A percentile compares a stretch with the other conserved stretches of the same genome.
Evolutionary conservation across 2,888 invertebrate genomes (phyloP).

Genomic region (Hirtodrosophila trivittata): DNA sequence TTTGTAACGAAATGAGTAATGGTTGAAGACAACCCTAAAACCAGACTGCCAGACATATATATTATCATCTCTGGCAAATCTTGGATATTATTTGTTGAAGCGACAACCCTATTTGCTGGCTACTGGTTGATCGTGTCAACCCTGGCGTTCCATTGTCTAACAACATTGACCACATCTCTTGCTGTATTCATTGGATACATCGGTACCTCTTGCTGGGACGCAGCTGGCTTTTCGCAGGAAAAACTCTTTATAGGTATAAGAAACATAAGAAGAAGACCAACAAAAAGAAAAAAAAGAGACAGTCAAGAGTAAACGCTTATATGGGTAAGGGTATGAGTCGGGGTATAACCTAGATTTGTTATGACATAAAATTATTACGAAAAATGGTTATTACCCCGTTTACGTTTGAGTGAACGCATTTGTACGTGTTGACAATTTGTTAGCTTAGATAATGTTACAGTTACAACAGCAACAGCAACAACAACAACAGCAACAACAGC

Average conservation of each 20-base stretch:
- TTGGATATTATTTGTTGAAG: no score
- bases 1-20: no score
- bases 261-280: neutral
- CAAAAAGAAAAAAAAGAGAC: neutral
- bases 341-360: constrained; percentile 80
- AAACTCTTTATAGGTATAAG: neutral
- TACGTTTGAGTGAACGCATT: constrained; percentile 82
- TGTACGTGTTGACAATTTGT: constrained; percentile 82
- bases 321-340: constrained; percentile 14
- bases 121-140: no score
- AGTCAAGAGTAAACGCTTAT: constrained; percentile 7
- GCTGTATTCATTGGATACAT: no score
- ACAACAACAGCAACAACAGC: constrained; percentile 19
- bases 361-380: constrained; percentile 80
- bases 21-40: no score
- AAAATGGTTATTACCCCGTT: constrained; percentile 83
- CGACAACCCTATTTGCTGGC: no score
- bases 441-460: constrained; percentile 76
- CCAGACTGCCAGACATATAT: no score
- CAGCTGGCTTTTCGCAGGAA: neutral
- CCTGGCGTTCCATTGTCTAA: no score
- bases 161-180: no score
- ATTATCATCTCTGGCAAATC: no score
- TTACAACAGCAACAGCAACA: constrained; percentile 40
- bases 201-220: no score